These are phyloP conservation scores for Copidosoma aretas DNA, from an alignment of 2,888 invertebrate species.

Conservation along the genomic window DNA sequence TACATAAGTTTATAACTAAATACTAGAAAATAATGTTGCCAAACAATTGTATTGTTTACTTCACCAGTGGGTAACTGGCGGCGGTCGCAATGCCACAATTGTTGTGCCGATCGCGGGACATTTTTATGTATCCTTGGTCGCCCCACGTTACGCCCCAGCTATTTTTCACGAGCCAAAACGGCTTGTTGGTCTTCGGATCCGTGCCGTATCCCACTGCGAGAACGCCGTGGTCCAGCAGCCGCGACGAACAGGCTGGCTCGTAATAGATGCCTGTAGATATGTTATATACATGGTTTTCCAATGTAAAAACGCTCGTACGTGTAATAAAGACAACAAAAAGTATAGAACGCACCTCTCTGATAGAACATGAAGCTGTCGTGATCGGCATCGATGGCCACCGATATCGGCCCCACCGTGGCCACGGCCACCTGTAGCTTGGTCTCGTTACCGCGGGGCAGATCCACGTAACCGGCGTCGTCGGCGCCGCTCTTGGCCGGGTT, in stretches of 20 bases:
- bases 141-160: constrained; percentile 87
- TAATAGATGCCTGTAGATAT: constrained; percentile 71
- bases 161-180: constrained; percentile 90
- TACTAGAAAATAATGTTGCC: no score
- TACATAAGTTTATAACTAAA: no score
- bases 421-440: constrained; percentile 77
- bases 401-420: constrained; percentile 83
- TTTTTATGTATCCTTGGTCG: constrained; percentile 83
- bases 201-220: constrained; percentile 84
- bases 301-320: no score
- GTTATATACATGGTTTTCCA: neutral
- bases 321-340: no score
- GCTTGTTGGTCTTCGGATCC: constrained; percentile 67
- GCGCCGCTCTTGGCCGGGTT: constrained; percentile 74
- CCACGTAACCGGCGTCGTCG: constrained; percentile 80
- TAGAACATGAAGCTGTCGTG: constrained; percentile 87
- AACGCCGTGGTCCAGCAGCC: constrained; percentile 84
- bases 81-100: constrained; percentile 85
- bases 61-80: constrained; percentile 87
- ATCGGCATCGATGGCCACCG: constrained; percentile 90
- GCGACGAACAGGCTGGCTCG: constrained; percentile 77
- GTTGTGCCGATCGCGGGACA: constrained; percentile 84
- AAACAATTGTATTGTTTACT: constrained; percentile 46
- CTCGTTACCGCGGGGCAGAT: constrained; percentile 74
- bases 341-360: constrained; percentile 73